Evolutionary conservation across 2,888 invertebrate species (phyloP).

Genomic region (Tuta absoluta): DNA sequence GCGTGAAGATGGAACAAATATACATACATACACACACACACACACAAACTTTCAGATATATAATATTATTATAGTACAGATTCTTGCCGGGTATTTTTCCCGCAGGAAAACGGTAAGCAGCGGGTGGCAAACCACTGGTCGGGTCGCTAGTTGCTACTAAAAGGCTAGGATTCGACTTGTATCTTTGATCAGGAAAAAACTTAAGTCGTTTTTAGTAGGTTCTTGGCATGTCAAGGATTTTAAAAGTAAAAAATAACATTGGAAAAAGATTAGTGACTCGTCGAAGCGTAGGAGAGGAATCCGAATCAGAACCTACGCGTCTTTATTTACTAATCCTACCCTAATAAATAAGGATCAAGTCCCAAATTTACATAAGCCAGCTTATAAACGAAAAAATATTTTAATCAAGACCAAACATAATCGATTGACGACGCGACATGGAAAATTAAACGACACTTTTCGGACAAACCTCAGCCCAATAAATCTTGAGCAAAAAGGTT

Average conservation of each 20-base stretch:
- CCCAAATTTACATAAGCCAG: conserved; percentile 14
- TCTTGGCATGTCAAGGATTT: neutral
- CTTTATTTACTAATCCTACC: conserved; percentile 17
- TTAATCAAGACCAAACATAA: conserved; percentile 67
- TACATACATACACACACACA: too few species aligned
- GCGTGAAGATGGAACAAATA: too few species aligned
- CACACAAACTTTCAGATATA: too few species aligned
- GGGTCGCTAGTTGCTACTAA: too few species aligned
- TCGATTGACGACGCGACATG: conserved; percentile 70
- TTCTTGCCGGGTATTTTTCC: too few species aligned
- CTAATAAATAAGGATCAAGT: conserved; percentile 15
- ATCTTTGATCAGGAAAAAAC: neutral
- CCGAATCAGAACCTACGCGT: neutral
- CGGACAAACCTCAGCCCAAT: conserved; percentile 68
- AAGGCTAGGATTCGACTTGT: neutral
- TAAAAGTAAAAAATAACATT: neutral
- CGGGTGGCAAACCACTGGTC: too few species aligned
- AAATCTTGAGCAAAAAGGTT: conserved; percentile 70
- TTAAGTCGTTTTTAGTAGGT: neutral
- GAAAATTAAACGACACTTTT: conserved; percentile 78
- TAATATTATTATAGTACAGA: too few species aligned
- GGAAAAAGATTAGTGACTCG: neutral
- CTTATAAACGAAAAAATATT: conserved; percentile 37
- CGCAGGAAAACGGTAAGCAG: too few species aligned
- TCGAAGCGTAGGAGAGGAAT: conserved; percentile 6